These are phyloP conservation scores for Ecliptopera silaceata DNA, from an alignment of 2,888 invertebrate species.

Conservation along the genomic window DNA sequence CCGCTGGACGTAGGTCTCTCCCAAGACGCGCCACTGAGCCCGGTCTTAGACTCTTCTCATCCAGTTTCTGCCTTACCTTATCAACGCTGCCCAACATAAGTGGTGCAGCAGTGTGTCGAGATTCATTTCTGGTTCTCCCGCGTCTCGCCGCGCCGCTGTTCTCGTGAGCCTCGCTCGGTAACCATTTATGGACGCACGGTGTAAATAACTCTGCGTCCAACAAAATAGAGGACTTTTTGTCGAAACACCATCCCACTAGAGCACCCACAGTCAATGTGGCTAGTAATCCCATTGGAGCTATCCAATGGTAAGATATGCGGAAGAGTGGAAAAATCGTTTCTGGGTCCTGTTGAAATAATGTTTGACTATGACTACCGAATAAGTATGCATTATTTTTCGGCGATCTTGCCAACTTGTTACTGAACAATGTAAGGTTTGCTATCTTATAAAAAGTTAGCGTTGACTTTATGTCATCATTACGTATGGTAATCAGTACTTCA, in stretches of 20 bases:
- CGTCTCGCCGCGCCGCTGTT: conserved; percentile 47
- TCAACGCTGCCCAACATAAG: conserved; percentile 56
- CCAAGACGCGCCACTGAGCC: too few relatives aligned
- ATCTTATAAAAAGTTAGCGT: too few relatives aligned
- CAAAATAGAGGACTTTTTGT: conserved; percentile 47
- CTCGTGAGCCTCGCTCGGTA: conserved; percentile 58
- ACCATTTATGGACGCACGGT: conserved; percentile 60
- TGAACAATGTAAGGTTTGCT: too few relatives aligned
- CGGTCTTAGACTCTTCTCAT: too few relatives aligned
- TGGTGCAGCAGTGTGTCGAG: conserved; percentile 53
- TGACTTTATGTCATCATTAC: too few relatives aligned
- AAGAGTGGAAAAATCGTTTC: conserved; percentile 87
- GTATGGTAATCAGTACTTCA: too few relatives aligned
- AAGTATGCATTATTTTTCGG: too few relatives aligned
- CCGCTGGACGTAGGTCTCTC: too few relatives aligned
- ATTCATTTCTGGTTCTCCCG: conserved; percentile 26
- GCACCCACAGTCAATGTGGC: conserved; percentile 87
- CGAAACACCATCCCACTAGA: conserved; percentile 77
- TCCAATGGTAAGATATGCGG: conserved; percentile 92
- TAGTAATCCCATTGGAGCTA: conserved; percentile 87
- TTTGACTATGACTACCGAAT: too few relatives aligned
- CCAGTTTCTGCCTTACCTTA: too few relatives aligned
- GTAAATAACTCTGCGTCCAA: conserved; percentile 72
- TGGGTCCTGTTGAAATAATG: conserved; percentile 64
- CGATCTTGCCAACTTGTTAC: too few relatives aligned